phyloP scores from a whole-genome alignment of 1,140 invertebrate species.

The Drosophila serrata region DNA sequence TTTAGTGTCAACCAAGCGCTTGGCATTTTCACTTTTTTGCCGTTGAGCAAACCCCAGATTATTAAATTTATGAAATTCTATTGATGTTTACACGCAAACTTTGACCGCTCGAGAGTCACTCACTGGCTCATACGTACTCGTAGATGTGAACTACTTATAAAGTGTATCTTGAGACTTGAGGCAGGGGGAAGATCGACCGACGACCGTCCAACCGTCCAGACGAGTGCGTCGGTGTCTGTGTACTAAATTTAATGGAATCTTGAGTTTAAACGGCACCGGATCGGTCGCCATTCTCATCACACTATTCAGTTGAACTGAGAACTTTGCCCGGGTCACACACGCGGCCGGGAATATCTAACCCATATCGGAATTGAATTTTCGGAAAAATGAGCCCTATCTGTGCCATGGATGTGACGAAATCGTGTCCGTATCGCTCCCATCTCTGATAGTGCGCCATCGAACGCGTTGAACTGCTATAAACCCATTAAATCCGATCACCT shows the following conservation, averaged over 20 bases:
- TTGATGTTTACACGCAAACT: slow-evolving; percentile 83
- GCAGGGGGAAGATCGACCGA: slow-evolving; percentile 15
- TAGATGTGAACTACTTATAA: slow-evolving; percentile 22
- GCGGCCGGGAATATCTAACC: slow-evolving; percentile 34
- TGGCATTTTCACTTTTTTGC: slow-evolving; percentile 73
- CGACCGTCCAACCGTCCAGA: too few relatives aligned
- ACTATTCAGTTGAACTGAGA: slow-evolving; percentile 65
- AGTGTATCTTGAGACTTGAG: slow-evolving; percentile 38
- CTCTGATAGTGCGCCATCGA: slow-evolving; percentile 37
- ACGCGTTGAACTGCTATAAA: slow-evolving; percentile 30
- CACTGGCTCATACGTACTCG: slow-evolving; percentile 10
- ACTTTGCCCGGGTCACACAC: slow-evolving; percentile 60
- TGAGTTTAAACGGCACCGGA: slow-evolving; percentile 66
- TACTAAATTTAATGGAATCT: slow-evolving; percentile 75
- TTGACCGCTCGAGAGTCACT: slow-evolving; percentile 68
- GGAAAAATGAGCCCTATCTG: slow-evolving; percentile 57
- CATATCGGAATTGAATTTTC: slow-evolving; percentile 27
- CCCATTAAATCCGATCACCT: slow-evolving; percentile 19
- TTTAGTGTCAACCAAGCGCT: slow-evolving; percentile 49
- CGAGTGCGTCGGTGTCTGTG: slow-evolving; percentile 57
- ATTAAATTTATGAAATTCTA: slow-evolving; percentile 84
- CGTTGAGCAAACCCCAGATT: slow-evolving; percentile 66
- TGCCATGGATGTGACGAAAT: slow-evolving; percentile 43
- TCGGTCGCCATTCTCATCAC: slow-evolving; percentile 50
- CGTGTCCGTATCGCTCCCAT: slow-evolving; percentile 24